Evolutionary conservation across 2,113 vertebrate species (phyloP).

Genomic region (Crotophaga sulcirostris): DNA sequence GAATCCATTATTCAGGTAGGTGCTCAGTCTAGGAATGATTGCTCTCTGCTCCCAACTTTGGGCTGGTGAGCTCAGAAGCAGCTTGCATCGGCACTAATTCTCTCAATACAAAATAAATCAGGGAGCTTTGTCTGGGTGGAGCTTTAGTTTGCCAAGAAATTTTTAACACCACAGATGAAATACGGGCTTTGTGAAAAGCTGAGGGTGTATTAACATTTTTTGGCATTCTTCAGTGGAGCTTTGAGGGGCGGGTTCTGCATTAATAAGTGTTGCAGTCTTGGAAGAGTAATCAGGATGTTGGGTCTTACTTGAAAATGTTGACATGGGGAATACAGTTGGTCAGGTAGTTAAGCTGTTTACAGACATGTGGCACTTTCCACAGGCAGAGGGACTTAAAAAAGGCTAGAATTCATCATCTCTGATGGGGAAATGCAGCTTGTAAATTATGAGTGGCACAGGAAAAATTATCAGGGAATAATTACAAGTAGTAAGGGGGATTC

Average conservation of each 20-base stretch:
- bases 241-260: fast-evolving
- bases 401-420: not conserved
- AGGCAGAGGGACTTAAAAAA: not conserved
- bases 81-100: not conserved
- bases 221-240: not conserved
- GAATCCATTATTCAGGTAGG: not conserved
- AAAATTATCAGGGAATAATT: not conserved
- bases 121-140: not conserved
- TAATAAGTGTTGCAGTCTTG: not conserved
- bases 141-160: not conserved
- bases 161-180: not conserved
- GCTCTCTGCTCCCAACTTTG: not conserved
- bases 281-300: not conserved
- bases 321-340: not conserved
- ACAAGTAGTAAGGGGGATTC: not conserved
- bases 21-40: not conserved
- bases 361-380: not conserved
- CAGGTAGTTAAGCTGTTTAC: not conserved
- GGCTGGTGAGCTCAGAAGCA: not conserved
- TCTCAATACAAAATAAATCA: not conserved
- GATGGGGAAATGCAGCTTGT: not conserved
- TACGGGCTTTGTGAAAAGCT: not conserved
- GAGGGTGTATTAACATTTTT: not conserved
- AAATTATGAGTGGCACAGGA: not conserved
- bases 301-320: not conserved